Percentiles rank a stretch among this genome's conserved stretches.
These are phyloP conservation scores for Amphipyra tragopoginis DNA, from an alignment of 2,888 invertebrate genomes.

Conservation along the genomic window DNA sequence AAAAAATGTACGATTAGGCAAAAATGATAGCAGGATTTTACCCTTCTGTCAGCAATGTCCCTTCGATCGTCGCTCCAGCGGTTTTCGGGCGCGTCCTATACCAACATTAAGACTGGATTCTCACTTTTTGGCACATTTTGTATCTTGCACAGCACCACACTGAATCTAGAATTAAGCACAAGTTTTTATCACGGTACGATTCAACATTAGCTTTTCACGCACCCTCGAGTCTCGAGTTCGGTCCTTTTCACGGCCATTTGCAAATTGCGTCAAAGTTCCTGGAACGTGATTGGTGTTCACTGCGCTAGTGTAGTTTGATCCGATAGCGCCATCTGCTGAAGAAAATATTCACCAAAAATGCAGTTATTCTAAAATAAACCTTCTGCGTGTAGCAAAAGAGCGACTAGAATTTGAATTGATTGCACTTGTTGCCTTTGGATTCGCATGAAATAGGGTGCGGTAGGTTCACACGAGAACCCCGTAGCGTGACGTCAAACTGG, in stretches of 20 bases:
- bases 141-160: constrained; percentile 85
- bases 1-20: constrained; percentile 64
- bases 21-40: constrained; percentile 81
- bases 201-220: constrained; percentile 87
- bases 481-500: constrained; percentile 89
- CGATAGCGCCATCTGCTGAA: constrained; percentile 73
- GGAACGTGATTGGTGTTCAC: constrained; percentile 84
- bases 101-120: constrained; percentile 88
- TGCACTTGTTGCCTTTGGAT: constrained; percentile 68
- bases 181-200: constrained; percentile 84
- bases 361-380: constrained; percentile 59
- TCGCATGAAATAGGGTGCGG: constrained; percentile 83
- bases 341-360: constrained; percentile 62
- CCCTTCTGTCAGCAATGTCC: constrained; percentile 87
- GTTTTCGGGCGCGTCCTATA: constrained; percentile 83
- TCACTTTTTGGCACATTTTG: constrained; percentile 90
- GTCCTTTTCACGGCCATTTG: constrained; percentile 90
- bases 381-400: constrained; percentile 23
- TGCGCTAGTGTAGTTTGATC: constrained; percentile 79
- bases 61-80: constrained; percentile 85
- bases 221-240: constrained; percentile 86
- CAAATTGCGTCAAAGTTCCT: constrained; percentile 90
- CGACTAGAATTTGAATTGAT: constrained; percentile 31
- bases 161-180: constrained; percentile 80
- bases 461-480: constrained; percentile 85